These are phyloP conservation scores for Amblyjoppa fuscipennis DNA, from an alignment of 2,888 invertebrate genomes.

Conservation along the genomic window DNA sequence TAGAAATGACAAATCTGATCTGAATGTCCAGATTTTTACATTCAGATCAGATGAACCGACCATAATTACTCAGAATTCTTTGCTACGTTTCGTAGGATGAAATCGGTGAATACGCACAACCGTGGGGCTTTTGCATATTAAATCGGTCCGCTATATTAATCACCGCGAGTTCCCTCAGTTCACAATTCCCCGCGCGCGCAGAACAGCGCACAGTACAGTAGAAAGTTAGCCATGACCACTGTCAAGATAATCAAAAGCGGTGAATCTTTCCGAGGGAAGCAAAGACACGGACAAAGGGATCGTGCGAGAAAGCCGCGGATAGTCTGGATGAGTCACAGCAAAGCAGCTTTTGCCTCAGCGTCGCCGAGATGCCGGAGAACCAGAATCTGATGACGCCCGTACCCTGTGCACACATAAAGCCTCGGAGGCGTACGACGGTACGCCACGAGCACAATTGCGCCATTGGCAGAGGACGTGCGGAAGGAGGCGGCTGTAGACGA, in stretches of 20 bases:
- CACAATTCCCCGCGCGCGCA: not conserved
- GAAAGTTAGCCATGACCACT: not conserved
- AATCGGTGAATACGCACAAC: not conserved
- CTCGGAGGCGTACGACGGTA: not conserved
- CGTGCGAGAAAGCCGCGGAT: not conserved
- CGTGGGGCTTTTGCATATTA: not conserved
- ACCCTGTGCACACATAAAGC: not conserved
- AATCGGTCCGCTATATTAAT: not conserved
- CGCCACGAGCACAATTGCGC: conserved; percentile 53
- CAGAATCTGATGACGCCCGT: conserved; percentile 10
- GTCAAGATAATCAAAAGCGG: not conserved
- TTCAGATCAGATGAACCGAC: not conserved
- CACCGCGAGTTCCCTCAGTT: not conserved
- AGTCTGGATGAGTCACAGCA: not conserved
- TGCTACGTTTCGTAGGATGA: not conserved
- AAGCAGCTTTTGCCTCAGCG: not conserved
- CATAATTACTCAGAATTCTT: not conserved
- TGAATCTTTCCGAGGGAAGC: not conserved
- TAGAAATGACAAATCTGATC: too few species aligned
- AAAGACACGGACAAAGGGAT: not conserved
- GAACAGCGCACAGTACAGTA: too few species aligned
- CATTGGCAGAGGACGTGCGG: conserved; percentile 31
- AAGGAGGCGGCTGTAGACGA: conserved; percentile 39
- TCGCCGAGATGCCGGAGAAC: not conserved
- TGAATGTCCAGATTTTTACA: not conserved